These are phyloP conservation scores for Chydorus sphaericus DNA, from an alignment of 2,888 invertebrate species.

Conservation along the genomic window DNA sequence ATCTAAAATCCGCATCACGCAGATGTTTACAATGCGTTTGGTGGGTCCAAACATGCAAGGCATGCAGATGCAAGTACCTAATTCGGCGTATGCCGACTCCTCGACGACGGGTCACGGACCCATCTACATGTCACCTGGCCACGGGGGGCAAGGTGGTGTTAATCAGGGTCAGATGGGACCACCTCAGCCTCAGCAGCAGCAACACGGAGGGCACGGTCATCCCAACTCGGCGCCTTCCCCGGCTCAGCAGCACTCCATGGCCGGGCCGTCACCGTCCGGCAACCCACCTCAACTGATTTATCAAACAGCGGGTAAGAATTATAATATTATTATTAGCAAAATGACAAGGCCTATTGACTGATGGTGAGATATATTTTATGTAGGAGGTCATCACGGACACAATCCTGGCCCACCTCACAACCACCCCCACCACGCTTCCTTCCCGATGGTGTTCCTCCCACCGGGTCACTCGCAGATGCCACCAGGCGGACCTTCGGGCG, in stretches of 20 bases:
- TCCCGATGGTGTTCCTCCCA: conserved; percentile 26
- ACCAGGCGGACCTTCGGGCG: conserved; percentile 3
- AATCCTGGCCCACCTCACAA: conserved; percentile 23
- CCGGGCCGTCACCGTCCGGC: conserved; percentile 12
- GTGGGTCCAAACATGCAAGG: conserved; percentile 26
- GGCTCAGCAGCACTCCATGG: conserved; percentile 12
- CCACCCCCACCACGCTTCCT: conserved; percentile 33
- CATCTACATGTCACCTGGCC: conserved; percentile 7
- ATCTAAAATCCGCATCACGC: neutral
- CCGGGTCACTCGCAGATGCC: conserved; percentile 13
- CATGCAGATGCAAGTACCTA: conserved; percentile 27
- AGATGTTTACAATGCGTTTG: conserved; percentile 40
- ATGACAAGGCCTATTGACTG: no score
- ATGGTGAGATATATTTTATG: no score
- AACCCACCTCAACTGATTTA: conserved; percentile 8
- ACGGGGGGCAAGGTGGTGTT: neutral
- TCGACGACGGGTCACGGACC: conserved; percentile 6
- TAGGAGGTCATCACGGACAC: conserved; percentile 6
- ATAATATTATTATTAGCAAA: no score
- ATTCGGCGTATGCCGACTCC: conserved; percentile 31
- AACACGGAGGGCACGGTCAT: no score
- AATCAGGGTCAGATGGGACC: conserved; percentile 28
- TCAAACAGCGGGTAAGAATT: conserved; percentile 4
- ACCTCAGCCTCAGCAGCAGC: conserved; percentile 30
- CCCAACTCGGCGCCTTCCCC: conserved; percentile 14